phyloP scores from a whole-genome alignment of 2,113 vertebrate genomes.

The Alethe castanea region DNA sequence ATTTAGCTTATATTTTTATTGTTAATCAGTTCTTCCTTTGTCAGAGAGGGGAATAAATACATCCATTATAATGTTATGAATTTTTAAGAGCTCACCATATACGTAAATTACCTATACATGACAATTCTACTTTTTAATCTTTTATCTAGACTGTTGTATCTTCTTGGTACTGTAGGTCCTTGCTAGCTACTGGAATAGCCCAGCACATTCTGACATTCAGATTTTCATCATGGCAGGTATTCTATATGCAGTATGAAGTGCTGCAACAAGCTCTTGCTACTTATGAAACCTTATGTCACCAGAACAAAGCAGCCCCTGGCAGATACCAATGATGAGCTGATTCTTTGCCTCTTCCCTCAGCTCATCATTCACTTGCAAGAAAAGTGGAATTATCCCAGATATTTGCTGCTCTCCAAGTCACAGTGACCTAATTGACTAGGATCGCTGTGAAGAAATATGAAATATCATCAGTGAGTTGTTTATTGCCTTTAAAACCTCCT shows the following conservation, averaged over 20 bases:
- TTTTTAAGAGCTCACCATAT: neutral
- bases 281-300: neutral
- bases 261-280: neutral
- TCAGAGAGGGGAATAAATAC: neutral
- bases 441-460: neutral
- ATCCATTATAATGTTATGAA: neutral
- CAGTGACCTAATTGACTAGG: neutral
- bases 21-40: neutral
- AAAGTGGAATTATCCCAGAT: neutral
- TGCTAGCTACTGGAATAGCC: neutral
- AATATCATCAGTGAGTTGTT: neutral
- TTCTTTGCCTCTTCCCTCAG: neutral
- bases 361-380: neutral
- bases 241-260: neutral
- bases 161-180: neutral
- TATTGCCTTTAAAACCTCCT: neutral
- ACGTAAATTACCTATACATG: neutral
- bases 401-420: neutral
- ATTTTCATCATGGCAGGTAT: neutral
- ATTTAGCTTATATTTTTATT: neutral
- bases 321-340: neutral
- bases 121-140: neutral
- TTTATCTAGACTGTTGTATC: neutral
- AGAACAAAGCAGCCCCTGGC: neutral
- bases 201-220: neutral